Evolutionary conservation across 2,113 vertebrate species (phyloP).

Genomic region (Oryzias curvinotus): DNA sequence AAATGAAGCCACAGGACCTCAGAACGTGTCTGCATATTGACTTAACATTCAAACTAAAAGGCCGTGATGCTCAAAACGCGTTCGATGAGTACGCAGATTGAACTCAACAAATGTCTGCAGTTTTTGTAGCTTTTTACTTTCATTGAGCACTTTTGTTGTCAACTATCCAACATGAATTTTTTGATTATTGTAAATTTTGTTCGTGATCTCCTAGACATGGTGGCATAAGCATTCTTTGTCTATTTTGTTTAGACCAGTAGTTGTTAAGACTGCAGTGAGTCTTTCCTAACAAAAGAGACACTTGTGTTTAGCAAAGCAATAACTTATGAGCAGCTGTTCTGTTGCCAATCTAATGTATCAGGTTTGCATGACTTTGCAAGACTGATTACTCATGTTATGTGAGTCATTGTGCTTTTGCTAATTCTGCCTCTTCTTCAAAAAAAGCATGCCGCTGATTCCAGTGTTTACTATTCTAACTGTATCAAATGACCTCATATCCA

Average conservation of each 20-base stretch:
- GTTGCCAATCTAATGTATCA: constrained; percentile 1
- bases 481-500: constrained; percentile 28
- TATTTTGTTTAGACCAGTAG: neutral
- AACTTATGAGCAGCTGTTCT: neutral
- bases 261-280: neutral
- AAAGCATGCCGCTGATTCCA: constrained; percentile 29
- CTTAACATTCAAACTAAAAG: too few relatives aligned
- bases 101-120: too few relatives aligned
- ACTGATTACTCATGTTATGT: constrained; percentile 14
- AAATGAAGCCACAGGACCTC: too few relatives aligned
- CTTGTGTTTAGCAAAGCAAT: neutral
- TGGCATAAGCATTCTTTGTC: too few relatives aligned
- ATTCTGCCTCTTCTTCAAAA: constrained; percentile 14
- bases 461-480: constrained; percentile 30
- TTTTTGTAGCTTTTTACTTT: too few relatives aligned
- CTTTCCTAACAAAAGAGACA: neutral
- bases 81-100: too few relatives aligned
- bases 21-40: too few relatives aligned
- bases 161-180: too few relatives aligned
- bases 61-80: too few relatives aligned
- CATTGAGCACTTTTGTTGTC: too few relatives aligned
- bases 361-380: neutral
- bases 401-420: neutral
- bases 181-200: too few relatives aligned
- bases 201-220: too few relatives aligned